Base-by-base conservation (phyloP, 2,797 vertebrate species). In the Parauchenoglanis ngamensis region DNA sequence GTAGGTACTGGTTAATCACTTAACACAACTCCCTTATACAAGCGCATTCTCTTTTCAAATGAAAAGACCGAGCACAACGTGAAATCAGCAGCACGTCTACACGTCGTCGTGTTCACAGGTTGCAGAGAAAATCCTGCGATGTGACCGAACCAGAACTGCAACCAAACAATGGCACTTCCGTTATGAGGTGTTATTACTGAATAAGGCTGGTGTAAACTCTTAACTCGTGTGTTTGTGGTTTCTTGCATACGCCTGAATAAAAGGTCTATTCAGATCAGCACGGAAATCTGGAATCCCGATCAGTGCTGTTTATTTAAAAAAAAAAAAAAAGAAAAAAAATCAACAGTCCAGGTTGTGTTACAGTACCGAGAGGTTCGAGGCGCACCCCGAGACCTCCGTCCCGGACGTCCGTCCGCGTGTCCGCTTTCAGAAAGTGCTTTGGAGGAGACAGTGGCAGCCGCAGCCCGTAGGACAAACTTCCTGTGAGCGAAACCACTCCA, bases 381-480 rank as follows among this genome's bases (percentile, higher is more conserved):
- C 10, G 13, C 46, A 73, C 75, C 76, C 46, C 31, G 59, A 86
- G 21, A 85, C 31, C 73, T 61, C 44, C 7, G 35, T 52, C 44
- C 35, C 28, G 31, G 19, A 44, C 7, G 44, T 40, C 13, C 0
- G 23, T 67, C 35, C 35, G 46, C 13, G 21, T 4, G 2, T 49
- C 7, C 31, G 46, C 31, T 21, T 78, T 96, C 93, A 99, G 95
- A 98, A 98, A 28, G 97, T 98, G 94, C 97, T 99, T 93, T 99
- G 97, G 0, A 98, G 95, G 84, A 99, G 94, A 89, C 98, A 99
- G 93, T 96, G 97, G 93, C 98, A 99, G 0, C 98, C 98, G 0
- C 98, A 99, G 88, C 98, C 98, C 0, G 98, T 97, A 72, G 98
- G 98, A 87, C 98, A 99, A 86, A 99, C 97, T 88, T 99, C 98